phyloP scores from a whole-genome alignment of 2,888 invertebrate genomes.

The Epistrophe grossulariae region DNA sequence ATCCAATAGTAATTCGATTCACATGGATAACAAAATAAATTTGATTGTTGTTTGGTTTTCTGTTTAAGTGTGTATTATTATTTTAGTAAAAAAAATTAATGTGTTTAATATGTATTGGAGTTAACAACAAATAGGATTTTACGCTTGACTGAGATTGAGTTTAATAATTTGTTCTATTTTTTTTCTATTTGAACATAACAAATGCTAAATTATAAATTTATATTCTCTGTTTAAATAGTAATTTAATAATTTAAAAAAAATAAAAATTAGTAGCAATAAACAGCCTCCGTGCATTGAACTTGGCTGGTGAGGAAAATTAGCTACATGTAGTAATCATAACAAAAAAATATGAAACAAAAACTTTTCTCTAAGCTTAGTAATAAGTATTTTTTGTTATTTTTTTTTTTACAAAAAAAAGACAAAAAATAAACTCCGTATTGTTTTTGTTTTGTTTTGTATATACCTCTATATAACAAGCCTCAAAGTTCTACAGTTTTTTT shows the following conservation, averaged over 20 bases:
- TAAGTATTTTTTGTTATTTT: constrained; percentile 26
- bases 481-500: constrained; percentile 59
- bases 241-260: not conserved
- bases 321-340: constrained; percentile 11
- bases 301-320: constrained; percentile 31
- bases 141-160: constrained; percentile 59
- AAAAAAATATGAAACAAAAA: constrained; percentile 8
- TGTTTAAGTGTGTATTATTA: constrained; percentile 13
- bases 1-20: not conserved
- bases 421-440: constrained; percentile 54
- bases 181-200: constrained; percentile 53
- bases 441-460: constrained; percentile 27
- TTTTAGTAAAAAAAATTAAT: constrained; percentile 49
- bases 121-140: constrained; percentile 64
- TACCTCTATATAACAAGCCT: constrained; percentile 51
- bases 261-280: constrained; percentile 11
- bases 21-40: not conserved
- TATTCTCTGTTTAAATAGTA: constrained; percentile 33
- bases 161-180: not conserved
- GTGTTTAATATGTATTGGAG: constrained; percentile 58
- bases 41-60: not conserved
- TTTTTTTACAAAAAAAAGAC: constrained; percentile 28
- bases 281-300: constrained; percentile 32
- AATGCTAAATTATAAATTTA: constrained; percentile 47
- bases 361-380: constrained; percentile 32